These are phyloP conservation scores for Plodia interpunctella DNA, from an alignment of 1,140 invertebrate species.

Conservation along the genomic window DNA sequence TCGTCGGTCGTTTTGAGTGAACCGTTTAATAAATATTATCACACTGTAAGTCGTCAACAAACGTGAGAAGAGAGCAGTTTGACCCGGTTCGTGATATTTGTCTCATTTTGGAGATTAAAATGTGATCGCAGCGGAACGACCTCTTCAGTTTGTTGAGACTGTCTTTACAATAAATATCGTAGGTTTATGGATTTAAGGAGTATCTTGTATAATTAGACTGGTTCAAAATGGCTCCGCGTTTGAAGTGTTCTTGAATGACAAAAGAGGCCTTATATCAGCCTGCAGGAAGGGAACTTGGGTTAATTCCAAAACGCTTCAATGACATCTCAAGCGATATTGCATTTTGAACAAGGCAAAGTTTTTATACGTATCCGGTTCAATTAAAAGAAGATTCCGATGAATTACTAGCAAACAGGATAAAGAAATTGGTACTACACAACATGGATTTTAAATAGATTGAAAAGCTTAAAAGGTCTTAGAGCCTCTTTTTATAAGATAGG, in stretches of 20 bases:
- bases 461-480: not conserved
- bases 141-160: conserved; percentile 64
- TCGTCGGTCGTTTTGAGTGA: conserved; percentile 56
- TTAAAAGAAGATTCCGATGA: conserved; percentile 29
- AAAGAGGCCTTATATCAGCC: conserved; percentile 46
- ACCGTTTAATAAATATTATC: conserved; percentile 76
- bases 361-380: conserved; percentile 52
- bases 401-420: conserved; percentile 19
- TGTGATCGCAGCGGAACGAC: conserved; percentile 55
- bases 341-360: conserved; percentile 41
- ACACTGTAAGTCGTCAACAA: conserved; percentile 72
- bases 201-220: conserved; percentile 62
- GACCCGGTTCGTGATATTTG: conserved; percentile 74
- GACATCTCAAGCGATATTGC: conserved; percentile 39
- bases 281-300: conserved; percentile 42
- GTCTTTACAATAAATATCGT: conserved; percentile 64
- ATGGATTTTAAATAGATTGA: conserved; percentile 21
- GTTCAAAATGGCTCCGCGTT: conserved; percentile 45
- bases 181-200: conserved; percentile 40
- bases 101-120: conserved; percentile 71
- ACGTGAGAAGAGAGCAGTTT: conserved; percentile 72
- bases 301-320: conserved; percentile 54
- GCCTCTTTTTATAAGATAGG: not conserved
- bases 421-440: conserved; percentile 23
- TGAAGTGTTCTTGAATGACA: conserved; percentile 64